Base-by-base conservation (phyloP, 2,888 invertebrate species). In the Pheosia gnoma region DNA sequence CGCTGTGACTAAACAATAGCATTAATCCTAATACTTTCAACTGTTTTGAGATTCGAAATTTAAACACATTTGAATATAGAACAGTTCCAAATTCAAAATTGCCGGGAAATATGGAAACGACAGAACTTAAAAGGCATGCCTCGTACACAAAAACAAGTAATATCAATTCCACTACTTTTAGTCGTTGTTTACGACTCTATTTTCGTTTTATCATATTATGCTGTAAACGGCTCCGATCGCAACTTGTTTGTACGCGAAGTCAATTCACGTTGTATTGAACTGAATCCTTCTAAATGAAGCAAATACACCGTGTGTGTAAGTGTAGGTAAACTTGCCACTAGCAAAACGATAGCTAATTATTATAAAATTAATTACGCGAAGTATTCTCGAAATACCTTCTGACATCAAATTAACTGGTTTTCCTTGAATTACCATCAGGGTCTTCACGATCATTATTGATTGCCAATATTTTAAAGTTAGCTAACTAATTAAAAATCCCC, bases 151-250 rank as follows among this genome's bases (percentile, higher is more conserved):
- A 67, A 57, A 43, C 10, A 43, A 47, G 11, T 47, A 60, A 47
- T 58, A 52, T 61, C 63, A 57, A 61, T 52, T 58, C 47, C 59
- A 69, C 61, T 63, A 66, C 25, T 25, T 25, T 25, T 25, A 25
- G 25, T 67, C 65, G 63, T 58, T 47, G 65, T 66, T 59, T 66
- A 68, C 57, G 59, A 49, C 25, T 25, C 25, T 67, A 60, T 62
- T 62, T 63, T 65, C 63, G 65, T 56, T 59, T 69, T 51, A 51
- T 51, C 25, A 51, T 25, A 25, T 25, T 25, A 25, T 25, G 51
- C n/a, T 49, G 25, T 51, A 51, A 51, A 25, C 51, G 51, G 25
- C 51, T 25, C 47, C 51, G 25, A 25, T 51, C 51, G n/a, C n/a
- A 25, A 51, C 51, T 51, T 51, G 51, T 51, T 51, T 51, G 25